These are phyloP conservation scores for Dryomyza anilis DNA, from an alignment of 2,888 invertebrate genomes.

Conservation along the genomic window DNA sequence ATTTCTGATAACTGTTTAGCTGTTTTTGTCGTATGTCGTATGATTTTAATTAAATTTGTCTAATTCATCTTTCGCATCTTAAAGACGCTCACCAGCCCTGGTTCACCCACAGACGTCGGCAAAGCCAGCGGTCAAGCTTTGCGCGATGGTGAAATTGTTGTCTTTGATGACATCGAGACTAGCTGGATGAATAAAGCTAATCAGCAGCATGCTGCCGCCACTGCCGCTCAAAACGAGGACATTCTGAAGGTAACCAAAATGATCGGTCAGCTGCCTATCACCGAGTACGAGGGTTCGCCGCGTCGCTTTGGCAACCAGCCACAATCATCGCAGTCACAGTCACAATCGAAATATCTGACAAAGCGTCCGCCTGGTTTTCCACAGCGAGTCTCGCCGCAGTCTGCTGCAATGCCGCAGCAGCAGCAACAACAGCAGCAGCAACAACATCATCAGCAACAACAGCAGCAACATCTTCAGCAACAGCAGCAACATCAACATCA, in stretches of 20 bases:
- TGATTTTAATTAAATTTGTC: background rate
- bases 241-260: slow-evolving; percentile 60
- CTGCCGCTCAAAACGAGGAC: slow-evolving; percentile 48
- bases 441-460: slow-evolving; percentile 25
- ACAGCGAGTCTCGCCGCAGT: slow-evolving; percentile 63
- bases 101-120: slow-evolving; percentile 59
- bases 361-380: slow-evolving; percentile 84
- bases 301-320: slow-evolving; percentile 73
- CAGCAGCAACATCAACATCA: slow-evolving; percentile 29
- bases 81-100: slow-evolving; percentile 53
- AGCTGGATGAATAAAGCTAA: slow-evolving; percentile 57
- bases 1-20: background rate
- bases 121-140: slow-evolving; percentile 61
- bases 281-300: slow-evolving; percentile 91
- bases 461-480: slow-evolving; percentile 32
- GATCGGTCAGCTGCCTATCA: slow-evolving; percentile 72
- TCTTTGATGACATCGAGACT: slow-evolving; percentile 70
- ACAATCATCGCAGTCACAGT: slow-evolving; percentile 43
- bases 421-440: slow-evolving; percentile 29
- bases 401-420: slow-evolving; percentile 22
- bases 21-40: background rate
- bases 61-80: slow-evolving; percentile 3
- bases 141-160: slow-evolving; percentile 82
- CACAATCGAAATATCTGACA: slow-evolving; percentile 63
- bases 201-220: slow-evolving; percentile 30